These are phyloP conservation scores for Dendrolimus pini DNA, from an alignment of 2,888 invertebrate genomes.

Conservation along the genomic window DNA sequence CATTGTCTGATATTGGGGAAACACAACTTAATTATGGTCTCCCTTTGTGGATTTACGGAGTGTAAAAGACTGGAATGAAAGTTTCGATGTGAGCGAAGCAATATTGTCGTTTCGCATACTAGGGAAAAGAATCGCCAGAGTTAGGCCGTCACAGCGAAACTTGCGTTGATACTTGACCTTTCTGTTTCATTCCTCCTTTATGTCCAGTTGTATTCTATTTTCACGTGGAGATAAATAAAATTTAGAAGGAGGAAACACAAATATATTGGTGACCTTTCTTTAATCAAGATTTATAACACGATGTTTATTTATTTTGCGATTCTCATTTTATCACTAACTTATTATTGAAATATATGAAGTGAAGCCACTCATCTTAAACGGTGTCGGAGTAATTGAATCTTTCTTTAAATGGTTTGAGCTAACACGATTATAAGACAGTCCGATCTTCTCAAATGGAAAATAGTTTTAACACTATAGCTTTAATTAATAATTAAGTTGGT, in stretches of 20 bases:
- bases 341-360: no score
- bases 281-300: neutral
- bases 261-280: neutral
- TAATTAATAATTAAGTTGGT: no score
- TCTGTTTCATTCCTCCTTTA: constrained; percentile 1
- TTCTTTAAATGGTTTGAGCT: no score
- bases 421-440: no score
- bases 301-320: neutral
- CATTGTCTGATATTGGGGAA: constrained; percentile 31
- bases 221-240: neutral
- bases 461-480: no score
- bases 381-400: no score
- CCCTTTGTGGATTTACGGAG: constrained; percentile 30
- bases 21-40: constrained; percentile 41
- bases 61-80: constrained; percentile 14
- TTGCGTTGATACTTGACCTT: constrained; percentile 5
- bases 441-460: no score
- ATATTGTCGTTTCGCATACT: constrained; percentile 21
- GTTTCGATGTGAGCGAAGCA: constrained; percentile 23
- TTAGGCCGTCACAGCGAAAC: constrained; percentile 4
- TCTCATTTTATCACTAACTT: no score
- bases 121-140: constrained; percentile 17
- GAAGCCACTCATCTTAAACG: no score
- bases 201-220: neutral
- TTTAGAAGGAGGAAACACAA: neutral